Percentiles rank a stretch among this genome's conserved stretches.
These are phyloP conservation scores for Rhegmatorhina hoffmannsi DNA, from an alignment of 2,113 vertebrate genomes.

Conservation along the genomic window DNA sequence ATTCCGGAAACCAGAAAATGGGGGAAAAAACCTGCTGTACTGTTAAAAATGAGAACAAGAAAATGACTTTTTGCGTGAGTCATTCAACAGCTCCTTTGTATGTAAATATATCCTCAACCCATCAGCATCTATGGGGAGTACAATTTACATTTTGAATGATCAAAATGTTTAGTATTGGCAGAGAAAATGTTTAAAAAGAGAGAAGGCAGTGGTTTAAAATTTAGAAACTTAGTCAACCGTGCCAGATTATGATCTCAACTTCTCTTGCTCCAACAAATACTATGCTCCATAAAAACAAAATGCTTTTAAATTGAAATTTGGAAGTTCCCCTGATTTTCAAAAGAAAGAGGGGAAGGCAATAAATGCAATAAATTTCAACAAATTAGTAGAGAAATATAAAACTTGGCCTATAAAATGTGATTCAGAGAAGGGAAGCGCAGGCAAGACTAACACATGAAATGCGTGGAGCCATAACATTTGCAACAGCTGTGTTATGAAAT, in stretches of 20 bases:
- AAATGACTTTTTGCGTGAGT: not conserved
- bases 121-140: slow-evolving; percentile 59
- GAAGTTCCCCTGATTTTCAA: slow-evolving; percentile 32
- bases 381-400: slow-evolving; percentile 55
- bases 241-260: slow-evolving; percentile 65
- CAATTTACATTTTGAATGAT: slow-evolving; percentile 75
- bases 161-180: slow-evolving; percentile 65
- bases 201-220: slow-evolving; percentile 55
- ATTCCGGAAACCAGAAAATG: not conserved
- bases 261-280: slow-evolving; percentile 59
- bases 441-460: slow-evolving; percentile 24
- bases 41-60: not conserved
- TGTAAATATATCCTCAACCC: slow-evolving; percentile 51
- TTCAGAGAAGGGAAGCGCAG: slow-evolving; percentile 13
- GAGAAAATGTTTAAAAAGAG: slow-evolving; percentile 67
- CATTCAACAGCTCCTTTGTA: slow-evolving; percentile 31
- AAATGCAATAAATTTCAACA: slow-evolving; percentile 58
- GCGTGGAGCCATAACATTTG: slow-evolving; percentile 27
- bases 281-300: slow-evolving; percentile 61
- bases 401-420: slow-evolving; percentile 36
- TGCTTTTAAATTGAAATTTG: slow-evolving; percentile 56
- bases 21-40: not conserved
- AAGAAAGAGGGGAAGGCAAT: slow-evolving; percentile 35
- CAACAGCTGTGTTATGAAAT: slow-evolving; percentile 63
- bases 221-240: slow-evolving; percentile 48